A percentile compares a stretch with the other conserved stretches of the same genome.
phyloP scores from a whole-genome alignment of 2,797 vertebrate species.

The Crocodylus rhombifer region DNA sequence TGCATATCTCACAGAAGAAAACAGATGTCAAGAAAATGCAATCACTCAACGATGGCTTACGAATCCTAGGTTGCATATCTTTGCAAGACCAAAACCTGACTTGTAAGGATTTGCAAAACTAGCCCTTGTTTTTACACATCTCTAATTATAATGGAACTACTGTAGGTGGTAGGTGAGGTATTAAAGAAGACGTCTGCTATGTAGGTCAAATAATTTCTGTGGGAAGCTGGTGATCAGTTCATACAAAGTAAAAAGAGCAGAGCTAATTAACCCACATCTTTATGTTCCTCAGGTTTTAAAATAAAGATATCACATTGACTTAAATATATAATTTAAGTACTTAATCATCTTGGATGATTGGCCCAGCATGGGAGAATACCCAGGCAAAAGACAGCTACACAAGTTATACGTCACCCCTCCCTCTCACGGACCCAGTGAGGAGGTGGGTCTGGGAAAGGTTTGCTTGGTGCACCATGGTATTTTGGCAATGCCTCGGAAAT shows the following conservation, averaged over 20 bases:
- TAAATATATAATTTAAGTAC: background rate
- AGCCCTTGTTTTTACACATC: background rate
- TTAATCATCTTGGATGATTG: background rate
- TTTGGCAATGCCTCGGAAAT: background rate
- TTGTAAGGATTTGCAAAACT: conserved; percentile 21
- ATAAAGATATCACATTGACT: background rate
- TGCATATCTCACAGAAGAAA: background rate
- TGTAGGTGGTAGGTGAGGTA: background rate
- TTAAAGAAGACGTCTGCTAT: background rate
- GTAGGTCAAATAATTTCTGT: background rate
- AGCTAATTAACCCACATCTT: background rate
- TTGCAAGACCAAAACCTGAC: conserved; percentile 50
- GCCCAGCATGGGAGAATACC: background rate
- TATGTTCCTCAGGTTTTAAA: background rate
- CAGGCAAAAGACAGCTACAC: background rate
- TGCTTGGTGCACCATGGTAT: background rate
- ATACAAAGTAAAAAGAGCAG: background rate
- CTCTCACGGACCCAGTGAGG: background rate
- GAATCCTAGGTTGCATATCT: conserved; percentile 3
- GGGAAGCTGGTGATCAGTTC: background rate
- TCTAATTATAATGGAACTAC: background rate
- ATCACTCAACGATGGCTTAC: background rate
- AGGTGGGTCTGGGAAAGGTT: background rate
- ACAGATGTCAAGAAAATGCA: background rate
- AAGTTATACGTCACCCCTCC: background rate